Conservation (phyloP, 1,140 invertebrate genomes). For the Camponotus pennsylvanicus region DNA sequence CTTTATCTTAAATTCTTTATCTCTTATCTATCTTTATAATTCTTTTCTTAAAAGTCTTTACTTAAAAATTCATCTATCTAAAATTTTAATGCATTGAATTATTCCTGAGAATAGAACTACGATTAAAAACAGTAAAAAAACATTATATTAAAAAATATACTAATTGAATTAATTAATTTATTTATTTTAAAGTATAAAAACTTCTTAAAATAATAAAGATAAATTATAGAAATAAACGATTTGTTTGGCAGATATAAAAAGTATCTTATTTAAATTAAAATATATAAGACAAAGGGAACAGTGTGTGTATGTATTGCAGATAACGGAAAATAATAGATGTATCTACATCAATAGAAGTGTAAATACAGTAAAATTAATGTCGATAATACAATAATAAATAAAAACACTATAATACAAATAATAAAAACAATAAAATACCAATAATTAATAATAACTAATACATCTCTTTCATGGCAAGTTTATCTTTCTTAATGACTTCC, state of each 20-base stretch:
- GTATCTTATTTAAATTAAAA: constrained; percentile 20
- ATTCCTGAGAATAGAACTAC: not conserved
- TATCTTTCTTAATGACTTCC: not conserved
- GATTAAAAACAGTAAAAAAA: not conserved
- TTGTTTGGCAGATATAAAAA: not conserved
- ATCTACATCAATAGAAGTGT: not conserved
- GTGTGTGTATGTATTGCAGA: too few species aligned
- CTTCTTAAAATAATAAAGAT: not conserved
- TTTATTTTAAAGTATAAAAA: not conserved
- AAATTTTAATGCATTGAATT: not conserved
- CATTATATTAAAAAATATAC: not conserved
- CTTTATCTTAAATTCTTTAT: not conserved
- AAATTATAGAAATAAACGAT: not conserved
- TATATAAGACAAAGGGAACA: not conserved
- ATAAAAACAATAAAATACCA: not conserved
- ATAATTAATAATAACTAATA: not conserved
- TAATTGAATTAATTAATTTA: not conserved
- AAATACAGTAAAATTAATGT: not conserved
- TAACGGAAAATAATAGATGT: too few species aligned
- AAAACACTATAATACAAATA: not conserved
- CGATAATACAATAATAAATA: not conserved
- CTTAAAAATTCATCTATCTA: not conserved
- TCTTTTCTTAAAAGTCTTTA: not conserved
- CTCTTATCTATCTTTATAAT: too few species aligned
- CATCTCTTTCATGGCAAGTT: not conserved